Base-by-base conservation (phyloP, 2,113 vertebrate species). In the Typhlomys cinereus region DNA sequence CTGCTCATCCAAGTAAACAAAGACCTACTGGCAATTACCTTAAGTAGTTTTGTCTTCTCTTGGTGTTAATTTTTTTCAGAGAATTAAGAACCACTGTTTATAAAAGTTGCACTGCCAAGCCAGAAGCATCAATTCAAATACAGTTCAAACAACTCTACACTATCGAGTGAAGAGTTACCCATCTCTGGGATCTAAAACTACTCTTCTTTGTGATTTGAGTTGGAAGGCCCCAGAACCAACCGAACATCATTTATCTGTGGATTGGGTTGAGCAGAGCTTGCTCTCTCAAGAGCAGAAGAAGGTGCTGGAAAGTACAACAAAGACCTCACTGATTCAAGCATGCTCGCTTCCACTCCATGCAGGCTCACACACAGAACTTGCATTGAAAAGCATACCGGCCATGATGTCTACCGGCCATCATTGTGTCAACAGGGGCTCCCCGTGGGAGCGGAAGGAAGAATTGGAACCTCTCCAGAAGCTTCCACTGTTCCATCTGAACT, bases 401-500 rank as follows among this genome's bases (percentile, higher is more conserved):
- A 82, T 3, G 83, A 79, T 84, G 41, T 70, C 84, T 23, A 8
- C 83, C 85, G 91, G 12, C 9, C 52, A 62, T 75, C 50, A 13
- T 46, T 66, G 11, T 85, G 90, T 27, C 41, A 92, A 91, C 13
- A 78, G 46, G 34, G 4, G 0, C 10, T 96, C 57, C 46, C 36
- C 80, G 44, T 76, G 10, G 62, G 59, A 44, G 70, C 93, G 64
- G 44, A 94, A 96, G 78, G 71, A 86, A 34, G 57, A 67, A 78
- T 50, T 54, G 62, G 44, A 95, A 85, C 70, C 75, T 59, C 39
- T 57, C 46, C 85, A 61, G 27, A 59, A 44, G 54, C 91, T 95
- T 79, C 85, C 41, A 84, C 46, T 80, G 39, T 92, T 95, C 92
- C 91, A 66, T 88, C 75, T 94, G 95, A 67, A 88, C 89, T 92